These are phyloP conservation scores for Phymatocera aterrima DNA, from an alignment of 2,888 invertebrate species.

Conservation along the genomic window DNA sequence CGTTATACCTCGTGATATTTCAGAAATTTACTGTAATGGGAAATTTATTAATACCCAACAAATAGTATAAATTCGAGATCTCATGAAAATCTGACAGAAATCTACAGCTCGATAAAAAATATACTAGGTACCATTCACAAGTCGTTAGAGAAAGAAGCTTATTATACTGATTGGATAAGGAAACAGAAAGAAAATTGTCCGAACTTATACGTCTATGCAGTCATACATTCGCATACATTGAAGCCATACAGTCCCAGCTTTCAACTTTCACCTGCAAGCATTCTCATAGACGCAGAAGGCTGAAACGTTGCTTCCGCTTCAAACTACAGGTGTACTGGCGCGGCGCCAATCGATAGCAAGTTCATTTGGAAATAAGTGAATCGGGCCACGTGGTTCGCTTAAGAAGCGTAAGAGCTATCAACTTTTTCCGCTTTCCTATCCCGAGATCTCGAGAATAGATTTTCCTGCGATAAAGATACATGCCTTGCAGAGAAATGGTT, in stretches of 20 bases:
- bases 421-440: not conserved
- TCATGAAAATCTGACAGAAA: too few relatives aligned
- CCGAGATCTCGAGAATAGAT: not conserved
- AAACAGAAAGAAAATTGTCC: not conserved
- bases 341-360: constrained; percentile 3
- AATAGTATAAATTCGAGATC: too few relatives aligned
- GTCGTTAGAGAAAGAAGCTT: not conserved
- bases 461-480: not conserved
- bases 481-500: not conserved
- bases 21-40: too few relatives aligned
- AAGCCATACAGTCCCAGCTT: too few relatives aligned
- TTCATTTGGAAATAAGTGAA: constrained; percentile 23
- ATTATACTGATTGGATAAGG: not conserved
- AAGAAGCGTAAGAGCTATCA: constrained; percentile 1
- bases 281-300: constrained; percentile 6
- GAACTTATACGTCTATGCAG: not conserved
- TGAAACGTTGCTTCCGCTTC: not conserved
- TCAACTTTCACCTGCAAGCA: not conserved
- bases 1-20: too few relatives aligned
- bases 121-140: too few relatives aligned
- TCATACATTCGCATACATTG: too few relatives aligned
- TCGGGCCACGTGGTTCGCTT: constrained; percentile 10
- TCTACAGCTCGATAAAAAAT: too few relatives aligned
- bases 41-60: too few relatives aligned
- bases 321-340: too few relatives aligned